Evolutionary conservation across 1,140 invertebrate genomes (phyloP).

Genomic region (Brachionus sp.): DNA sequence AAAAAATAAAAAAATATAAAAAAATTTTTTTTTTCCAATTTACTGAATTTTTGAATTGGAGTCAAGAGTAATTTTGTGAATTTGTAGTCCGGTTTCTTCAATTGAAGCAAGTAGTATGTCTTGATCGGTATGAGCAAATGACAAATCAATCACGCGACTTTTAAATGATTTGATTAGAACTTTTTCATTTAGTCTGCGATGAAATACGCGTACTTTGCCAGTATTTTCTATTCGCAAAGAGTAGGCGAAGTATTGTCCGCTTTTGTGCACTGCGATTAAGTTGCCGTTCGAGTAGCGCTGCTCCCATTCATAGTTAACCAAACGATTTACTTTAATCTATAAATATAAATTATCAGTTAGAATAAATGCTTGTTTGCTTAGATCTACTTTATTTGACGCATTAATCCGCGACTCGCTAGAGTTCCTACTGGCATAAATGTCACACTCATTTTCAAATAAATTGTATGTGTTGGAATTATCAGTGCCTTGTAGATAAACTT

Average conservation of each 20-base stretch:
- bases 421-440: constrained; percentile 66
- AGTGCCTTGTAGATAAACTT: constrained; percentile 63
- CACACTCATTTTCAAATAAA: constrained; percentile 68
- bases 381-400: neutral
- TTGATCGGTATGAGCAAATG: constrained; percentile 75
- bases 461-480: constrained; percentile 69
- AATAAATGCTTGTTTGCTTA: neutral
- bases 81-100: constrained; percentile 76
- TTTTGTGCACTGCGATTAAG: constrained; percentile 79
- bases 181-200: constrained; percentile 69
- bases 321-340: constrained; percentile 71
- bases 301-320: constrained; percentile 90
- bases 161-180: constrained; percentile 79
- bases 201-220: constrained; percentile 77
- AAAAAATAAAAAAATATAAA: neutral
- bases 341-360: neutral
- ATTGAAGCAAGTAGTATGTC: constrained; percentile 77
- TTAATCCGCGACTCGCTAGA: neutral
- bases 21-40: neutral
- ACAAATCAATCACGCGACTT: constrained; percentile 77
- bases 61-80: constrained; percentile 68
- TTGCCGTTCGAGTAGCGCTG: constrained; percentile 77
- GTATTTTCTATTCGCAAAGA: constrained; percentile 64
- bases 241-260: constrained; percentile 80
- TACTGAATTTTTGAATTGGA: constrained; percentile 45